Percentiles rank a stretch among this genome's conserved stretches.
Conservation (phyloP, 2,113 vertebrate genomes). For the Erythrocercus mccallii region DNA sequence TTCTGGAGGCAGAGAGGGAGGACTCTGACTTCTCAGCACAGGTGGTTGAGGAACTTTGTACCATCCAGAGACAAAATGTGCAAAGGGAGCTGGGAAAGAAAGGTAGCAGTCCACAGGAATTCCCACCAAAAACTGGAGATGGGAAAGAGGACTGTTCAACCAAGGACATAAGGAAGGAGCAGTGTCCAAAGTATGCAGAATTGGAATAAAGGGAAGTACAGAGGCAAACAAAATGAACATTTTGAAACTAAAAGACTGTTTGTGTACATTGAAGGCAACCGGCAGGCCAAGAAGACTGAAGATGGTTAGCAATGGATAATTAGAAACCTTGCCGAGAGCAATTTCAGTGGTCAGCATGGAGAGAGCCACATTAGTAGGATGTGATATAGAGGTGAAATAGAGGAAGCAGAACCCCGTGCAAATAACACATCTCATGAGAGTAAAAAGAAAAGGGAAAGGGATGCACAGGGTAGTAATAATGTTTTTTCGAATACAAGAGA, state of each 20-base stretch:
- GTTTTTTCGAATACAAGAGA: neutral
- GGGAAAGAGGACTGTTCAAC: neutral
- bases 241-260: neutral
- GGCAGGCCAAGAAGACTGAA: neutral
- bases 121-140: neutral
- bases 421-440: neutral
- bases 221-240: neutral
- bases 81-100: neutral
- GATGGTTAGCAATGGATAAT: neutral
- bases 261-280: neutral
- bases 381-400: neutral
- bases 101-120: neutral
- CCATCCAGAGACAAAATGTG: neutral
- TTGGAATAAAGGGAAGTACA: neutral
- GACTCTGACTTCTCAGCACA: neutral
- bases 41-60: neutral
- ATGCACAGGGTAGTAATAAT: neutral
- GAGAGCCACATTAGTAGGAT: neutral
- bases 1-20: neutral
- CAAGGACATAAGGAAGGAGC: neutral
- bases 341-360: neutral
- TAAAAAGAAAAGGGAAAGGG: neutral
- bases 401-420: neutral
- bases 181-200: neutral
- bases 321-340: neutral